Evolutionary conservation across 2,797 vertebrate species (phyloP).

Genomic region (Chlorospingus semifuscus): DNA sequence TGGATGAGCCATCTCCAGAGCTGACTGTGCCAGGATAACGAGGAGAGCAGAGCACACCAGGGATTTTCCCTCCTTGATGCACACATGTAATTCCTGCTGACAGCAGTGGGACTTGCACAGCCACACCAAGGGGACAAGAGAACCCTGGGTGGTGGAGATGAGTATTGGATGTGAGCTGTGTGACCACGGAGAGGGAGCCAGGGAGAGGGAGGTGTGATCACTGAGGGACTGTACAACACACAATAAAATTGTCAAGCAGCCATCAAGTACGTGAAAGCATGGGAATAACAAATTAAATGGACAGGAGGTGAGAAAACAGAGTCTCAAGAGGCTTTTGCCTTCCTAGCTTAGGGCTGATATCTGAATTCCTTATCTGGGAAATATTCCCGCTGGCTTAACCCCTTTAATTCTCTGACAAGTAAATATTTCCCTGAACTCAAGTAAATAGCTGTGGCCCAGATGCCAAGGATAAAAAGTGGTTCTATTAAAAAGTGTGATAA

Average conservation of each 20-base stretch:
- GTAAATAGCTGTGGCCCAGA: neutral
- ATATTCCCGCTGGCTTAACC: neutral
- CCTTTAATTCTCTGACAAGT: neutral
- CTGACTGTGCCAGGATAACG: slow-evolving; percentile 41
- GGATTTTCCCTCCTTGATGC: slow-evolving; percentile 40
- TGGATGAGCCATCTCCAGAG: slow-evolving; percentile 39
- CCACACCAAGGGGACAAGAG: slow-evolving; percentile 33
- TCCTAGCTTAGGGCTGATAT: neutral
- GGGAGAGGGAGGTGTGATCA: slow-evolving; percentile 32
- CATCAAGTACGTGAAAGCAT: slow-evolving; percentile 37
- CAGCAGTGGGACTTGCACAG: slow-evolving; percentile 47
- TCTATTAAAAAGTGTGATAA: neutral
- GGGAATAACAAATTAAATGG: slow-evolving; percentile 51
- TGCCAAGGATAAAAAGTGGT: neutral
- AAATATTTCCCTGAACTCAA: neutral
- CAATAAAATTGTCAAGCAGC: slow-evolving; percentile 53
- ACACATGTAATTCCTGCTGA: slow-evolving; percentile 41
- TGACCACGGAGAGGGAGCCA: neutral
- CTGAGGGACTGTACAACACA: slow-evolving; percentile 16
- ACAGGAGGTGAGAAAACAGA: slow-evolving; percentile 49
- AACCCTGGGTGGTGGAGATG: slow-evolving; percentile 28
- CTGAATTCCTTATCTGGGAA: slow-evolving; percentile 8
- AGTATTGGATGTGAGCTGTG: slow-evolving; percentile 44
- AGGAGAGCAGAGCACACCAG: neutral
- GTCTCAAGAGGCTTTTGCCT: slow-evolving; percentile 27